Evolutionary conservation across 2,888 invertebrate genomes (phyloP), one percentile per base, ranked within the genome.

Genomic region (Ashinkailepas kermadecensis): DNA sequence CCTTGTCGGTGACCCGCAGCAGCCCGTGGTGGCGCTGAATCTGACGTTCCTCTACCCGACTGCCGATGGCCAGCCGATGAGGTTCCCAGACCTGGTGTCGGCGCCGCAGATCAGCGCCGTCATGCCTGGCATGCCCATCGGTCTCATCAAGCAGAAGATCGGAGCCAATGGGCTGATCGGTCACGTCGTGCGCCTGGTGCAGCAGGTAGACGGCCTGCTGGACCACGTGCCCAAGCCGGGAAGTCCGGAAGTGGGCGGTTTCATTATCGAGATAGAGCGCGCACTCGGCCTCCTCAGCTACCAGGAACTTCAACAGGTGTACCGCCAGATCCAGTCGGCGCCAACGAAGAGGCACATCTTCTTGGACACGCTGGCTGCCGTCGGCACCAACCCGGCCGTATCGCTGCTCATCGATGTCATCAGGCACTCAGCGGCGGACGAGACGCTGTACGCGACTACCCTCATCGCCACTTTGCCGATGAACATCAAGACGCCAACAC

Each of bases 361-460:
- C 64, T 70, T 83, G 57, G 85, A 85, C 80, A 80, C 79, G 56
- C 82, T 85, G 80, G 80, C 83, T 62, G 83, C 83, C 57, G 82
- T 86, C 81, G 88, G 88, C 11, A 87, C 87, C 23, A 86, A 86
- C 81, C 86, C 86, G 54, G 85, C 88, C 1, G 84, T 87, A 64
- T 84, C 86, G 9, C 85, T 86, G 58, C 84, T 87, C 81, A 86
- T 86, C 85, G 85, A 85, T 18, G 84, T 86, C 83, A 86, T 87
- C 70, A 23, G 3, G 8, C 12, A 8, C 0, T 6, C 10, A 1
- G 12, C 85, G 74, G 67, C 86, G n/a, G 82, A 80, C 10, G 85
- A 85, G 21, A 39, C 39, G 39, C 85, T 85, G 81, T 82, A 84
- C n/a, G 86, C 86, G 23, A 81, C 84, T 23, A 85, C 86, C 81